Base-by-base conservation (phyloP, 37 sponge, comb jelly and placozoan species). In the Mnemiopsis leidyi region DNA sequence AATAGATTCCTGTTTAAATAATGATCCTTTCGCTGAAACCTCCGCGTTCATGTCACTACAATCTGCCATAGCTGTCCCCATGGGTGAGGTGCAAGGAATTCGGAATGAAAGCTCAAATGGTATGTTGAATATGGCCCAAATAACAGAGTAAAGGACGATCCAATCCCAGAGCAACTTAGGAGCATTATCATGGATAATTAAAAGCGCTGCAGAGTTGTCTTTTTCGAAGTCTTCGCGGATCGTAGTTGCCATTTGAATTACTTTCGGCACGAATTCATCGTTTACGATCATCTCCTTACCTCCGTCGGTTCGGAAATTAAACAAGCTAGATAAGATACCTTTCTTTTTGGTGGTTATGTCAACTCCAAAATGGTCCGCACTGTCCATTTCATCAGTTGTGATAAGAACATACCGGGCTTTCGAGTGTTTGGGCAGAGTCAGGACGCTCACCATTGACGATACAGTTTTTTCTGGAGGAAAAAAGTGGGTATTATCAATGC, bases 161-260 rank as follows among this genome's bases (percentile, higher is more conserved):
- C 88, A 83, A 38, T 83, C 88, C 88, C 88, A 83, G 9, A 83
- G 30, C 25, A 38, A 24, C 23, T 83, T 83, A 24, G 30, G 24
- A 21, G 48, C 30, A n/a, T 37, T 39, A 23, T 83, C 39, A n/a
- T 83, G 88, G 39, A 83, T 83, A 83, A 83, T 83, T 25, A 71
- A n/a, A n/a, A n/a, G 20, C 5, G 3, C 7, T 29, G 3, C 3
- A 7, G 2, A 7, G 30, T 71, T 71, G 3, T 71, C 75, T 71
- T 71, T 71, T 25, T 71, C 75, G 20, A 71, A 71, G 2, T 71
- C 30, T 28, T 71, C 30, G 5, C 75, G 75, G 5, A 71, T 29
- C 75, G 30, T 71, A 71, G 75, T 28, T 5, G 75, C 30, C 25
- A 71, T 71, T n/a, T 71, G 30, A 28, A 29, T 71, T 18, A 5